Evolutionary conservation across 2,797 vertebrate genomes (phyloP), one percentile per base, ranked within the genome.

Genomic region (Ctenopoma kingsleyae): DNA sequence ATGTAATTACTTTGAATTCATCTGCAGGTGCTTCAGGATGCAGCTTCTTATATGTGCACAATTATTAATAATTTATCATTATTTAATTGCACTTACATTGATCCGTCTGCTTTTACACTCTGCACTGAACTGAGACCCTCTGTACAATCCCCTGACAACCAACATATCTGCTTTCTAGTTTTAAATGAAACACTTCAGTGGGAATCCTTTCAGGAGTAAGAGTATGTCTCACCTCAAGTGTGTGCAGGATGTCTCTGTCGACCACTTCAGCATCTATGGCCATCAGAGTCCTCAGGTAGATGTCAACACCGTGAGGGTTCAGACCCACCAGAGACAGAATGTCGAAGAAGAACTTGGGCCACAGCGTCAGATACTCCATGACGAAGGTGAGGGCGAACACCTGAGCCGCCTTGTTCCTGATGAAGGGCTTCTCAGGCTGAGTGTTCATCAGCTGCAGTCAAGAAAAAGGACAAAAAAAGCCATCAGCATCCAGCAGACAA

Each of bases 291-390:
- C 98, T 92, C 80, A 99, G 95, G 86, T 99, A 99, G 82, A 99
- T 83, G 89, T 99, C 98, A 23, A 99, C 94, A 0, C 98, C 98
- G 43, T 95, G 92, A 0, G 97, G 96, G 87, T 96, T 98, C 71
- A 98, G 94, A 23, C 97, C 96, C 80, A 99, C 96, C 82, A 99
- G 94, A n/a, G 96, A 94, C 13, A 99, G 93, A 82, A 99, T 87
- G 88, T 99, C 96, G 74, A 97, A 99, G 92, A 99, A 99, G 93
- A 98, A 99, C 92, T 99, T 98, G 89, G 97, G 98, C 98, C 98
- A 99, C 78, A 95, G 94, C 12, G 96, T 97, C 71, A 97, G 93
- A 87, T 98, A 99, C 43, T 99, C 98, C 79, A 96, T 96, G 84
- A 98, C 87, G 79, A 99, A 99, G 61, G 97, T 96, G 85, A 99